A percentile compares a stretch with the other conserved stretches of the same genome.
Conservation (phyloP, 53 echinoderm and acorn worm species). For the Hippasteria phrygiana region DNA sequence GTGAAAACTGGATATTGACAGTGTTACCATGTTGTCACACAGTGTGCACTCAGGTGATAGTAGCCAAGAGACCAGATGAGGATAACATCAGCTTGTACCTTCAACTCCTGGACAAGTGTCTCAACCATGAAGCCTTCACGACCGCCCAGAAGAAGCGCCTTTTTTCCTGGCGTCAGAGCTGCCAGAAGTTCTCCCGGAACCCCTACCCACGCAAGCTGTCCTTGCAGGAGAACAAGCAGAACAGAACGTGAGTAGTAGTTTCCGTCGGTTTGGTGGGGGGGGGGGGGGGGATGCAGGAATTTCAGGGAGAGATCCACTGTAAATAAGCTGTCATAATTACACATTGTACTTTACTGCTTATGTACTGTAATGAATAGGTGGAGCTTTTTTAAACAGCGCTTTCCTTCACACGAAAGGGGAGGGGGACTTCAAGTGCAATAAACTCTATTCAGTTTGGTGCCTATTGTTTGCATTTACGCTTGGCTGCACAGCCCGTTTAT, state of each 20-base stretch:
- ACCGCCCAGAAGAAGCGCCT: constrained; percentile 91
- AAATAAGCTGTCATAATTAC: too few relatives aligned
- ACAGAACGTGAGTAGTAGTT: constrained; percentile 69
- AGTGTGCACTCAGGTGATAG: constrained; percentile 95
- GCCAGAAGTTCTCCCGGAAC: constrained; percentile 86
- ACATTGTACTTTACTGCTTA: too few relatives aligned
- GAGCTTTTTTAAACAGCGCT: too few relatives aligned
- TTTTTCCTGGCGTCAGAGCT: constrained; percentile 86
- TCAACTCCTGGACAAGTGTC: constrained; percentile 87
- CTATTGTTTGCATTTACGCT: too few relatives aligned
- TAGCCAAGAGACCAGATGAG: constrained; percentile 83
- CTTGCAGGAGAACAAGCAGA: constrained; percentile 64
- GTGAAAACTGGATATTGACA: too few relatives aligned
- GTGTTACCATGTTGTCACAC: too few relatives aligned
- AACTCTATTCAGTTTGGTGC: too few relatives aligned
- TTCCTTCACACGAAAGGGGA: too few relatives aligned
- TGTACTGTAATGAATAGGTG: too few relatives aligned
- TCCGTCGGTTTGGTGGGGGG: not conserved
- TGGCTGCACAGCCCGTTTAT: too few relatives aligned
- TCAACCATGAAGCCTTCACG: constrained; percentile 94
- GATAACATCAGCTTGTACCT: constrained; percentile 91
- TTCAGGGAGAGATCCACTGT: too few relatives aligned
- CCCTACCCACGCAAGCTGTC: constrained; percentile 85
- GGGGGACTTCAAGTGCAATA: too few relatives aligned
- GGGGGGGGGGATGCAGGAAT: not conserved